phyloP scores from a whole-genome alignment of 2,797 vertebrate genomes.

The Chrysocyon brachyurus region DNA sequence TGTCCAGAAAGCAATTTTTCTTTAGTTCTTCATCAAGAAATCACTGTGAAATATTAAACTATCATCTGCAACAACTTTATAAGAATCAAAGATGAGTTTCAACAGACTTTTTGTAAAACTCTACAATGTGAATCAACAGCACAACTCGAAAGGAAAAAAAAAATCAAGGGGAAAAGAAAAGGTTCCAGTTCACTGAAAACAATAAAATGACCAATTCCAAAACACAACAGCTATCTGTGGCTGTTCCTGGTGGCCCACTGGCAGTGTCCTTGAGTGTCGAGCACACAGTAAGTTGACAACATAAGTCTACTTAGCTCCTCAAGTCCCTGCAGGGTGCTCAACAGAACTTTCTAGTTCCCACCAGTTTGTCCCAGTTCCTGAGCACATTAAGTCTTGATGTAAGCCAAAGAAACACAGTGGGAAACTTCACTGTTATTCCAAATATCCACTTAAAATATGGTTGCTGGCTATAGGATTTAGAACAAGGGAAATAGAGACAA shows the following conservation, averaged over 20 bases:
- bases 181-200: neutral
- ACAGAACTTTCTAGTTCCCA: neutral
- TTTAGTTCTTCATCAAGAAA: conserved; percentile 21
- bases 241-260: neutral
- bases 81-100: conserved; percentile 34
- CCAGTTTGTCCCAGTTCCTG: neutral
- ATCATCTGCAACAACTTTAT: neutral
- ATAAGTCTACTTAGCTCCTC: conserved; percentile 27
- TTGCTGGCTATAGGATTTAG: neutral
- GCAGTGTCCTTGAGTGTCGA: neutral
- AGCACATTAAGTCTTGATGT: conserved; percentile 25
- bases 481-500: conserved; percentile 63
- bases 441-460: conserved; percentile 62
- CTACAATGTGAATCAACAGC: neutral
- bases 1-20: conserved; percentile 19
- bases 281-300: conserved; percentile 39
- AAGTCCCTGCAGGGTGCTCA: conserved; percentile 43
- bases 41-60: conserved; percentile 37
- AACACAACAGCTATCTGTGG: neutral
- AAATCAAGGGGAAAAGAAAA: conserved; percentile 14
- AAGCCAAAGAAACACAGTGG: conserved; percentile 36
- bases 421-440: conserved; percentile 60
- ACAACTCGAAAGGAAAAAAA: neutral
- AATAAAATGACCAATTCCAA: conserved; percentile 19
- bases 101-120: neutral